Evolutionary conservation across 1,140 invertebrate genomes (phyloP).

Genomic region (Aplysia californica): DNA sequence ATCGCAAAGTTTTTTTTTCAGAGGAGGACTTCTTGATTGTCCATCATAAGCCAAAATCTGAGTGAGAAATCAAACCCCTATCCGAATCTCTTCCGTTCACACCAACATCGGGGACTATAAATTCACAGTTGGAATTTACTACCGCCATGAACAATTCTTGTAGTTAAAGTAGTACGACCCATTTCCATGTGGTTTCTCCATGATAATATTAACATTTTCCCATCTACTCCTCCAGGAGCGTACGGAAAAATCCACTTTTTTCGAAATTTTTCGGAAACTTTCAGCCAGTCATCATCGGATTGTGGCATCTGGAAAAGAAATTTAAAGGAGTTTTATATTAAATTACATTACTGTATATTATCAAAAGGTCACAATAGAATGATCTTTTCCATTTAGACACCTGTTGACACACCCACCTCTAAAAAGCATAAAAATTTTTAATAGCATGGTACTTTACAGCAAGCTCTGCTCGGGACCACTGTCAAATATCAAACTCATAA

Average conservation of each 20-base stretch:
- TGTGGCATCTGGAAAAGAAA: conserved; percentile 8
- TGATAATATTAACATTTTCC: conserved; percentile 4
- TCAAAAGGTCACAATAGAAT: too few relatives aligned
- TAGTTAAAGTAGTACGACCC: background rate
- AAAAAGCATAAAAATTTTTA: too few relatives aligned
- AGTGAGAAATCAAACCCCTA: background rate
- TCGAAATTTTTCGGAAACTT: background rate
- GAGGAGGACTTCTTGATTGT: background rate
- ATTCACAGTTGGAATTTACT: background rate
- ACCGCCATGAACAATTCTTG: background rate
- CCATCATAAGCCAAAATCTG: background rate
- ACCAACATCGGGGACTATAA: background rate
- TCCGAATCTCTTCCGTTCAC: background rate
- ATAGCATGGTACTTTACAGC: too few relatives aligned
- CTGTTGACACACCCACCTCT: background rate
- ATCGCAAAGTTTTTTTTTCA: background rate
- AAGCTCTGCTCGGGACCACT: too few relatives aligned
- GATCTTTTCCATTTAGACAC: background rate
- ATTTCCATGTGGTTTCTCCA: background rate
- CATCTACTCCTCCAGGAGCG: background rate
- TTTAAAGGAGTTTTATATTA: background rate
- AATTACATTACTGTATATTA: background rate
- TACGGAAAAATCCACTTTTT: conserved; percentile 1
- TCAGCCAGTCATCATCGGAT: background rate
- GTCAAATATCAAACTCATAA: too few relatives aligned